Evolutionary conservation across 1,140 invertebrate genomes (phyloP).

Genomic region (Mactra quadrangularis): DNA sequence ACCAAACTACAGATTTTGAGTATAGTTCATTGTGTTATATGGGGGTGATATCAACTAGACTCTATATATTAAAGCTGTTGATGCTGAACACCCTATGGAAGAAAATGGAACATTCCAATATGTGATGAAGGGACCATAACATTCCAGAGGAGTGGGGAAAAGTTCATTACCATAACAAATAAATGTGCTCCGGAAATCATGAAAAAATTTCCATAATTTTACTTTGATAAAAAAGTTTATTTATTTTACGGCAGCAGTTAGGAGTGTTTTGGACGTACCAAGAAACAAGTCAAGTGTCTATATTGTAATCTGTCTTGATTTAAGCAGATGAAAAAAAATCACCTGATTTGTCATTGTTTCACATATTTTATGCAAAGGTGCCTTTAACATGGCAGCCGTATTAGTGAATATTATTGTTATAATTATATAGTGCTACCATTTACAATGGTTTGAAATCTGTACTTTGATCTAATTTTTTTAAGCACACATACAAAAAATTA

Average conservation of each 20-base stretch:
- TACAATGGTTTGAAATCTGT: slow-evolving; percentile 23
- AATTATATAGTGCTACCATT: slow-evolving; percentile 43
- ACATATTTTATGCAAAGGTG: slow-evolving; percentile 28
- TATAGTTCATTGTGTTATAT: not conserved
- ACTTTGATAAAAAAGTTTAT: too few species aligned
- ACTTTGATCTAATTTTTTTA: slow-evolving; percentile 38
- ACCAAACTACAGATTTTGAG: slow-evolving; percentile 57
- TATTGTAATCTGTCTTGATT: not conserved
- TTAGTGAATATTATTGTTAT: slow-evolving; percentile 16
- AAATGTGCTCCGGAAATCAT: too few species aligned
- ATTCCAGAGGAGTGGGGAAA: slow-evolving; percentile 26
- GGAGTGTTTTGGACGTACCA: too few species aligned
- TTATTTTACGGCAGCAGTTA: too few species aligned
- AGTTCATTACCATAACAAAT: slow-evolving; percentile 16
- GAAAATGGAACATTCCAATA: slow-evolving; percentile 52
- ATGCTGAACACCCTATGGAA: slow-evolving; percentile 13
- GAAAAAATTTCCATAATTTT: too few species aligned
- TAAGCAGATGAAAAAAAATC: not conserved
- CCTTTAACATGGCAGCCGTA: slow-evolving; percentile 38
- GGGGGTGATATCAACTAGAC: too few species aligned
- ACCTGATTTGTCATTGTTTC: not conserved
- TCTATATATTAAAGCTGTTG: not conserved
- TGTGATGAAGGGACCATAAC: slow-evolving; percentile 3
- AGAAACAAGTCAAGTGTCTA: too few species aligned
- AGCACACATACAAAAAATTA: not conserved